Conservation (phyloP, 2,797 vertebrate species). For the Pipistrellus nathusii region DNA sequence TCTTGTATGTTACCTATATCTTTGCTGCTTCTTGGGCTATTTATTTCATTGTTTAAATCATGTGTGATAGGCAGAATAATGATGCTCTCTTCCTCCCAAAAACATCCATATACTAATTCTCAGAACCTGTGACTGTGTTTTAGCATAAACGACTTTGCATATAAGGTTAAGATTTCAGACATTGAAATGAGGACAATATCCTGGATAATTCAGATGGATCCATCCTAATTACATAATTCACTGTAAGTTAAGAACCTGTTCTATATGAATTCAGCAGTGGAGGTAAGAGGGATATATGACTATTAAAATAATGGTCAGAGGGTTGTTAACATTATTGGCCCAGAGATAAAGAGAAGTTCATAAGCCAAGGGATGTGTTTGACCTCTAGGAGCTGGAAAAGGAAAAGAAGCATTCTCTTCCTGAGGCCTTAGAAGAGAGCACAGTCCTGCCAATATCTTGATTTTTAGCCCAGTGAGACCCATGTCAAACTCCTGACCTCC, state of each 20-base stretch:
- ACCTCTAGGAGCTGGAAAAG: background rate
- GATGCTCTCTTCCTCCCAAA: background rate
- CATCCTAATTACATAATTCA: background rate
- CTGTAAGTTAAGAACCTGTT: background rate
- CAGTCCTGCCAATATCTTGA: background rate
- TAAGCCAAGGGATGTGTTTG: background rate
- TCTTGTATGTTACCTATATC: background rate
- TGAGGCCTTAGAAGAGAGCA: background rate
- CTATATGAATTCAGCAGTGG: background rate
- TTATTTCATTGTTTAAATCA: constrained; percentile 22
- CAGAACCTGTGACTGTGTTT: background rate
- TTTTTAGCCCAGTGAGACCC: background rate
- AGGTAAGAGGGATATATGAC: background rate
- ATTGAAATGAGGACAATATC: background rate
- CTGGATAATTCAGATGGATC: background rate
- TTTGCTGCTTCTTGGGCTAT: background rate
- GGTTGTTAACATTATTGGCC: background rate
- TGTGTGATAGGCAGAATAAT: background rate
- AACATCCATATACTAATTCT: background rate
- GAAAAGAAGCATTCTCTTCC: background rate
- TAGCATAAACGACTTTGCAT: background rate
- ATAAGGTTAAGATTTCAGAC: background rate
- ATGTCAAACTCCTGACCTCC: background rate
- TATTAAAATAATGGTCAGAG: background rate
- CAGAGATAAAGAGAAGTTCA: background rate